Evolutionary conservation across 2,797 vertebrate genomes (phyloP).

Genomic region (Lacerta viridis): DNA sequence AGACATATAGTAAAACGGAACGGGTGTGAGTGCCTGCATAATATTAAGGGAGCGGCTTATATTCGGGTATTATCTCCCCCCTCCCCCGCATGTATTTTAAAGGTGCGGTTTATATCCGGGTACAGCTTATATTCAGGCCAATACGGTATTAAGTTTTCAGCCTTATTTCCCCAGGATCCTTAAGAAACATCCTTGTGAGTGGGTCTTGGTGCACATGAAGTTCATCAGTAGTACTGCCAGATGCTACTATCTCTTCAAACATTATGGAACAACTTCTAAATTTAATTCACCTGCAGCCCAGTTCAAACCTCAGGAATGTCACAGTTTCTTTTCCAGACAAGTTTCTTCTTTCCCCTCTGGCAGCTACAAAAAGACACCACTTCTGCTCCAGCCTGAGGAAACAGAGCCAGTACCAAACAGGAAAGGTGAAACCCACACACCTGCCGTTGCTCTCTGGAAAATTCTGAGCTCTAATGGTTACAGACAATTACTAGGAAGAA

Average conservation of each 20-base stretch:
- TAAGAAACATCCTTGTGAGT: not conserved
- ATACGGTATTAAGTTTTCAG: not conserved
- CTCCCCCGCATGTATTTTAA: too few relatives aligned
- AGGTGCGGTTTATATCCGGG: too few relatives aligned
- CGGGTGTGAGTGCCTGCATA: too few relatives aligned
- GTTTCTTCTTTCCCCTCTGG: not conserved
- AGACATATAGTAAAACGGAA: too few relatives aligned
- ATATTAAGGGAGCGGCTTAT: too few relatives aligned
- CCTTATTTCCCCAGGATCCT: not conserved
- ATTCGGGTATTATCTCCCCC: too few relatives aligned
- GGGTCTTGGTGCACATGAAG: not conserved
- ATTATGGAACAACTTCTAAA: not conserved
- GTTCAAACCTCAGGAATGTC: not conserved
- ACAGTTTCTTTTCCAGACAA: not conserved
- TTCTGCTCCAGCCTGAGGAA: not conserved
- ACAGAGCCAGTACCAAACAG: not conserved
- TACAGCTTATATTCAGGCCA: too few relatives aligned
- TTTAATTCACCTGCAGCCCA: not conserved
- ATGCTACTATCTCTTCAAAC: constrained; percentile 23
- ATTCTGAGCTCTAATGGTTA: not conserved
- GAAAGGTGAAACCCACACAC: not conserved
- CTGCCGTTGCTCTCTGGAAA: not conserved
- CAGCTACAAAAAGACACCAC: not conserved
- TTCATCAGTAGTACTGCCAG: not conserved
- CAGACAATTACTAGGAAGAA: not conserved